Evolutionary conservation across 2,888 invertebrate genomes (phyloP).

Genomic region (Crepidodera aurea): DNA sequence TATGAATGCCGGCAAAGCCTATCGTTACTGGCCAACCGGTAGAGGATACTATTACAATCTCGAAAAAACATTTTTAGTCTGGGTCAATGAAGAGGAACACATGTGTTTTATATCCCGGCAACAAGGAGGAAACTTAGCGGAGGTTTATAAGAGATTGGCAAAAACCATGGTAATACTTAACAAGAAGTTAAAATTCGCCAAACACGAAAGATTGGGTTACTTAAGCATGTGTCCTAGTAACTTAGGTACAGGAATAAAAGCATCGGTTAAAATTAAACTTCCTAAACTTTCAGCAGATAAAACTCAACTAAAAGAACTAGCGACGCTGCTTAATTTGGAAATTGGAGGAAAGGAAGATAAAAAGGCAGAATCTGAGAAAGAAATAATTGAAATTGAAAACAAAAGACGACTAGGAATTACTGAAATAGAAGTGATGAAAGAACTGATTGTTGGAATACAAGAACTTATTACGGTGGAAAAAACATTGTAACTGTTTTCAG

Average conservation of each 20-base stretch:
- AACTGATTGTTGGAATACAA: conserved; percentile 70
- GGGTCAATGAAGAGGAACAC: conserved; percentile 98
- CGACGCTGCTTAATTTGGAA: conserved; percentile 67
- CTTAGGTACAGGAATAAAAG: conserved; percentile 73
- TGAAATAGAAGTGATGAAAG: conserved; percentile 69
- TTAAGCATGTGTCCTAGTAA: conserved; percentile 79
- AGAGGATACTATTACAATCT: conserved; percentile 97
- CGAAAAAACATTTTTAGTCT: conserved; percentile 93
- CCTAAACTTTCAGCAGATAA: conserved; percentile 65
- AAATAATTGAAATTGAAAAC: conserved; percentile 72
- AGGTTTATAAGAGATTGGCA: conserved; percentile 69
- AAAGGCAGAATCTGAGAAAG: conserved; percentile 68
- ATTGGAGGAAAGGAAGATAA: conserved; percentile 68
- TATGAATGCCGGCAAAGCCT: conserved; percentile 88
- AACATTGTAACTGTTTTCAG: too few relatives aligned
- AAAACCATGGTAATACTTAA: conserved; percentile 65
- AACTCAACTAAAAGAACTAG: conserved; percentile 66
- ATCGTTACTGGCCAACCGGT: conserved; percentile 91
- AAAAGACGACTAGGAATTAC: conserved; percentile 71
- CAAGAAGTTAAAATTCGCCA: conserved; percentile 64
- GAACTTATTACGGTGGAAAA: conserved; percentile 67
- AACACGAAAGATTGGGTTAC: conserved; percentile 71
- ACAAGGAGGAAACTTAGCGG: conserved; percentile 87
- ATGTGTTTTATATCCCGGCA: conserved; percentile 97
- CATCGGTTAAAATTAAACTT: conserved; percentile 74